A percentile compares a stretch with the other conserved stretches of the same genome.
phyloP scores from a whole-genome alignment of 2,797 vertebrate genomes.

The Euthynnus affinis region DNA sequence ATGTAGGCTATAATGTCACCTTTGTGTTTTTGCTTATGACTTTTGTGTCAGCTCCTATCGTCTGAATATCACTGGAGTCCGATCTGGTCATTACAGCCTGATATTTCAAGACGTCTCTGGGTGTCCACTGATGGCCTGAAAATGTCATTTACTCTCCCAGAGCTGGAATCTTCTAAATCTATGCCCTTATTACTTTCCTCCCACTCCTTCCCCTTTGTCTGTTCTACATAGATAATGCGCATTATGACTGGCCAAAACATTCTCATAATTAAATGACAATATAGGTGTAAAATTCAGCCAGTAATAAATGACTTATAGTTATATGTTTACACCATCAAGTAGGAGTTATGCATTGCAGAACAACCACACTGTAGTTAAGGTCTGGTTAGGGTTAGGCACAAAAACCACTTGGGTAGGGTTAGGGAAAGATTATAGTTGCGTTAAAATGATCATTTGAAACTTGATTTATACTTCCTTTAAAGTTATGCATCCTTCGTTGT shows the following conservation, averaged over 20 bases:
- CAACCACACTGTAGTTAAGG: no score
- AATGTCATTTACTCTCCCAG: constrained; percentile 38
- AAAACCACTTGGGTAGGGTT: no score
- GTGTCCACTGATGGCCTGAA: constrained; percentile 43
- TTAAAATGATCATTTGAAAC: no score
- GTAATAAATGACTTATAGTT: no score
- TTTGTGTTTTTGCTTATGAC: neutral
- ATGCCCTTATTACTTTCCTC: constrained; percentile 37
- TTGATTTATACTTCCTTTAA: no score
- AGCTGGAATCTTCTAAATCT: constrained; percentile 39
- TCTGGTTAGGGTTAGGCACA: no score
- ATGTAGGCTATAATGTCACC: neutral
- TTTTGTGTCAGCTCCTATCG: constrained; percentile 4
- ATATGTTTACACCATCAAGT: no score
- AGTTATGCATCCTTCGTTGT: no score
- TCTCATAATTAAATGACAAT: no score
- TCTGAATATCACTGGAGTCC: neutral
- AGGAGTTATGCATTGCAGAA: no score
- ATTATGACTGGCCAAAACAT: constrained; percentile 16
- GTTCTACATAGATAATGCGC: constrained; percentile 23
- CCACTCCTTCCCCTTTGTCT: constrained; percentile 34
- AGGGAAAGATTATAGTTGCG: no score
- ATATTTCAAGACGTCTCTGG: constrained; percentile 22
- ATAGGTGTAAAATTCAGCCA: no score
- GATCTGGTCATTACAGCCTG: constrained; percentile 24